Evolutionary conservation across 2,797 vertebrate genomes (phyloP), one percentile per base, ranked within the genome.

Genomic region (Artibeus jamaicensis): DNA sequence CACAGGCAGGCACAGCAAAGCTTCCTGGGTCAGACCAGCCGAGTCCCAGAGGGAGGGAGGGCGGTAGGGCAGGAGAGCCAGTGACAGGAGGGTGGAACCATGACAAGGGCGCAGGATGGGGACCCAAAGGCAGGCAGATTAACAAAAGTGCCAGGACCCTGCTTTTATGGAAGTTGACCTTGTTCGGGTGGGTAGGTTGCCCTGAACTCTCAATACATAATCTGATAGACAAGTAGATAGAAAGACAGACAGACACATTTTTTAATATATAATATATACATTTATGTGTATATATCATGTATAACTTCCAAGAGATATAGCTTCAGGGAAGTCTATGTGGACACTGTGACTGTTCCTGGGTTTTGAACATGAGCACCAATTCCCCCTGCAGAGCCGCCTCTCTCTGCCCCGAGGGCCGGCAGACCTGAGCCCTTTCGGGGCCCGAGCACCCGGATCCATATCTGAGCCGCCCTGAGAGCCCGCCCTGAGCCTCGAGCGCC

Each of bases 61-160:
- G 10, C 34, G 42, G 3, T 2, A 32, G 18, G 3, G 10, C 34
- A 34, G 3, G 10, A 37, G 48, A 1, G 62, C 15, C 14, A n/a
- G 62, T 4, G 32, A 62, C 1, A 2, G n/a, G n/a, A n/a, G n/a
- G n/a, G n/a, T 3, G 18, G n/a, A 22, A 26, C 15, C 1, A 0
- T 7, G n/a, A 57, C 46, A 9, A 71, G 71, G 50, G 55, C 6
- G 8, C 12, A 24, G 9, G 42, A 14, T 2, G 2, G 68, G 62
- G 44, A n/a, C 39, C 48, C 26, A 67, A 70, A 6, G 32, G 78
- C 26, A 39, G 48, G 46, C 26, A 76, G 5, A 4, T 1, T 26
- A n/a, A 53, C 11, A 5, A 4, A 44, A 46, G 32, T 1, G 19
- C 34, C 29, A 16, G 59, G 73, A 46, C 15, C 1, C 24, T 11